phyloP scores from a whole-genome alignment of 2,888 invertebrate genomes.

The Tinea pellionella region DNA sequence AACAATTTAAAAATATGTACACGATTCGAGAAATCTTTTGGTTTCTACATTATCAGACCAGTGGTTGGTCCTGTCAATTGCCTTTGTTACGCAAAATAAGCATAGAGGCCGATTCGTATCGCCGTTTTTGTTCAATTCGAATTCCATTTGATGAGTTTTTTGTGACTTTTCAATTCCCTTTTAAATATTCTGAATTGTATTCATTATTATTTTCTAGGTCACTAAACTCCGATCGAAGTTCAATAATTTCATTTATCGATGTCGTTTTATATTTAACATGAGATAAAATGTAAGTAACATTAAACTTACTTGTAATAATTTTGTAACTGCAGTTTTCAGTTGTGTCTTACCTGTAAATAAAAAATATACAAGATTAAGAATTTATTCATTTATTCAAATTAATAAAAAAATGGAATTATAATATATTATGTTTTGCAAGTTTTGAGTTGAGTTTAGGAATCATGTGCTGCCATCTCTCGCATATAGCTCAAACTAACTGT shows the following conservation, averaged over 20 bases:
- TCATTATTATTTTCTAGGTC: neutral
- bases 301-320: neutral
- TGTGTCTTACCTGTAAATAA: slow-evolving; percentile 12
- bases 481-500: neutral
- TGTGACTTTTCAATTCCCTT: neutral
- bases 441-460: no score
- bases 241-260: neutral
- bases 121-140: neutral
- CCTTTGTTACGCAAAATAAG: neutral
- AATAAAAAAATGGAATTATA: no score
- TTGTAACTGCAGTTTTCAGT: neutral
- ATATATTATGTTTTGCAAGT: no score
- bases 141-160: neutral
- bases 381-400: no score
- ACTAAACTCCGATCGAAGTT: neutral
- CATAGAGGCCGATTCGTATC: neutral
- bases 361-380: neutral
- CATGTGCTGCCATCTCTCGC: neutral
- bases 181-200: neutral
- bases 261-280: neutral
- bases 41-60: no score
- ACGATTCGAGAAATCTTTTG: no score
- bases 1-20: no score
- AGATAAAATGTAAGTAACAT: no score
- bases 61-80: neutral